Evolutionary conservation across 2,113 vertebrate species (phyloP).

Genomic region (Alethe diademata): DNA sequence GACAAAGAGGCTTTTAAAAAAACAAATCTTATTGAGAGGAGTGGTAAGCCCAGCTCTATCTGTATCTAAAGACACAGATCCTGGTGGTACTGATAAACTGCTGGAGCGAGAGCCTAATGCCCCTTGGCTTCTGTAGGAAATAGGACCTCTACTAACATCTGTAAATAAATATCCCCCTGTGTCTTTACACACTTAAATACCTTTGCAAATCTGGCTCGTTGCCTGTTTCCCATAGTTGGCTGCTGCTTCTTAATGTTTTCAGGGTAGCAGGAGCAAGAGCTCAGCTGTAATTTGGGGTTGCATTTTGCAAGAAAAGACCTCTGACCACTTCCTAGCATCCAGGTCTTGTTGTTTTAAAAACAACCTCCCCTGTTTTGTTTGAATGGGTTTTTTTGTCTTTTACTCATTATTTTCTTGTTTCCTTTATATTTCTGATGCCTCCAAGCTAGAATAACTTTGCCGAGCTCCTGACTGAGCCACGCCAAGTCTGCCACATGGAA

Average conservation of each 20-base stretch:
- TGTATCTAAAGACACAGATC: neutral
- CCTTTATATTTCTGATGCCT: neutral
- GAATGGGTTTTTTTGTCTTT: neutral
- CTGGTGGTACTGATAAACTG: neutral
- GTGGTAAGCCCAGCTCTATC: neutral
- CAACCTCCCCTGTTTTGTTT: neutral
- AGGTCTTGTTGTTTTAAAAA: conserved; percentile 11
- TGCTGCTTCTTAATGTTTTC: neutral
- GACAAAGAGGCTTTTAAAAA: neutral
- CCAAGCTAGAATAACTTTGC: conserved; percentile 4
- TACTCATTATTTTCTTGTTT: neutral
- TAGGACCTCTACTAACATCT: neutral
- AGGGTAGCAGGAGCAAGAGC: neutral
- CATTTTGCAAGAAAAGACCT: conserved; percentile 16
- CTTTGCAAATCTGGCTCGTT: conserved; percentile 26
- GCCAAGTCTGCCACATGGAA: neutral
- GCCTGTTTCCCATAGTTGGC: neutral
- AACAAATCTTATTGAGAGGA: neutral
- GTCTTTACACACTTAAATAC: conserved; percentile 12
- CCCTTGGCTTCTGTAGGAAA: neutral
- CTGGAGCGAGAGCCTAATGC: neutral
- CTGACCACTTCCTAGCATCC: neutral
- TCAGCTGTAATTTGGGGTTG: neutral
- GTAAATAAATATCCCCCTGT: neutral
- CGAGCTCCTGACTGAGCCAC: neutral